Percentiles rank a stretch among this genome's conserved stretches.
phyloP scores from a whole-genome alignment of 2,797 vertebrate genomes.

The Ara ararauna region DNA sequence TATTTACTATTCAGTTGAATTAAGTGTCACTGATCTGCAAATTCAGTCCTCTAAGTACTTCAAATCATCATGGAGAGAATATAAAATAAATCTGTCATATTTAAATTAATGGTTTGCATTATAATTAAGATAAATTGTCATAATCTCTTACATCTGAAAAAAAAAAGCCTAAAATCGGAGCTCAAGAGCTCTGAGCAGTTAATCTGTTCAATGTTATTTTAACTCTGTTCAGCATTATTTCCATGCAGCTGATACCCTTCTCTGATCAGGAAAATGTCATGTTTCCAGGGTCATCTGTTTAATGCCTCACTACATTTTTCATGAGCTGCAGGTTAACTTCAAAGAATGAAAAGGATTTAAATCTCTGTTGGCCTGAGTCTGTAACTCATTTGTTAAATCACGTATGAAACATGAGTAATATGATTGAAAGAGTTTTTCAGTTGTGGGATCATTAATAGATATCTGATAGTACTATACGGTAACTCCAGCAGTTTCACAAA shows the following conservation, averaged over 20 bases:
- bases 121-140: background rate
- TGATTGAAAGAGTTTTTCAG: background rate
- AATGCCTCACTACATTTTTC: background rate
- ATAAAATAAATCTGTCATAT: background rate
- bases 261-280: background rate
- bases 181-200: background rate
- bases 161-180: background rate
- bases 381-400: background rate
- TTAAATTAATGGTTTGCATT: background rate
- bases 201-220: background rate
- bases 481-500: background rate
- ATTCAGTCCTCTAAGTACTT: background rate
- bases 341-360: background rate
- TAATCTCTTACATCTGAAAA: background rate
- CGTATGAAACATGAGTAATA: background rate
- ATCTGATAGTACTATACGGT: background rate
- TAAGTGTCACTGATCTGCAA: constrained; percentile 5
- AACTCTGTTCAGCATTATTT: background rate
- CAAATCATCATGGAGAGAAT: constrained; percentile 10
- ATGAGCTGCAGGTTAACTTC: background rate
- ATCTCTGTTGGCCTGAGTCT: background rate
- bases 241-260: background rate
- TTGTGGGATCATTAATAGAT: background rate
- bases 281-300: background rate
- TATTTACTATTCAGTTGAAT: constrained; percentile 4